Conservation (phyloP, 2,113 vertebrate genomes). For the Caranx melampygus region DNA sequence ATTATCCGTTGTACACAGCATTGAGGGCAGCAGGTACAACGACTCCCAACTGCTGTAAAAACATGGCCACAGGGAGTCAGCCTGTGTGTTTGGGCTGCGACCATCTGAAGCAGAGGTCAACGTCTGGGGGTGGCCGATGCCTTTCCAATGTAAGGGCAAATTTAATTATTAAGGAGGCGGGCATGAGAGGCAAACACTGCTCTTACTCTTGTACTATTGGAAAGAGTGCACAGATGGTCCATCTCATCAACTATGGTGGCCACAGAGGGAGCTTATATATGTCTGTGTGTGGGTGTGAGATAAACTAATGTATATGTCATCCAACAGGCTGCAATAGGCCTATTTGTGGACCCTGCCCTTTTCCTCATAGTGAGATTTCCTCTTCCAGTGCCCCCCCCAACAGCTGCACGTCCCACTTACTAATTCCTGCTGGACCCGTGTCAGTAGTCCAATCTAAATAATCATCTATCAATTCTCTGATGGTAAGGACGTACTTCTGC, state of each 20-base stretch:
- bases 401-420: conserved; percentile 48
- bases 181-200: conserved; percentile 29
- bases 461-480: conserved; percentile 57
- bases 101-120: conserved; percentile 47
- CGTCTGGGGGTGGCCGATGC: conserved; percentile 30
- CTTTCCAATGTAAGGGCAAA: conserved; percentile 12
- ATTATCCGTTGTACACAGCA: too few relatives aligned
- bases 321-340: conserved; percentile 52
- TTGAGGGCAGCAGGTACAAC: not conserved
- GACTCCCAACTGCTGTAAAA: not conserved
- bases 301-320: conserved; percentile 45
- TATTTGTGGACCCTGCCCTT: conserved; percentile 56
- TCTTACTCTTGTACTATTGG: conserved; percentile 2
- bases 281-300: conserved; percentile 55
- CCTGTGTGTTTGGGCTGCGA: conserved; percentile 13
- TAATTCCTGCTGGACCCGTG: conserved; percentile 62
- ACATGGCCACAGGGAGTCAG: not conserved
- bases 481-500: conserved; percentile 48
- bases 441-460: conserved; percentile 49
- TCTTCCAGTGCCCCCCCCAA: conserved; percentile 9
- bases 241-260: conserved; percentile 36
- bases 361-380: conserved; percentile 45
- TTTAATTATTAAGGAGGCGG: conserved; percentile 68
- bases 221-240: conserved; percentile 63
- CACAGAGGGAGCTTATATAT: conserved; percentile 41